Evolutionary conservation across 2,113 vertebrate genomes (phyloP).

Genomic region (Garra rufa): DNA sequence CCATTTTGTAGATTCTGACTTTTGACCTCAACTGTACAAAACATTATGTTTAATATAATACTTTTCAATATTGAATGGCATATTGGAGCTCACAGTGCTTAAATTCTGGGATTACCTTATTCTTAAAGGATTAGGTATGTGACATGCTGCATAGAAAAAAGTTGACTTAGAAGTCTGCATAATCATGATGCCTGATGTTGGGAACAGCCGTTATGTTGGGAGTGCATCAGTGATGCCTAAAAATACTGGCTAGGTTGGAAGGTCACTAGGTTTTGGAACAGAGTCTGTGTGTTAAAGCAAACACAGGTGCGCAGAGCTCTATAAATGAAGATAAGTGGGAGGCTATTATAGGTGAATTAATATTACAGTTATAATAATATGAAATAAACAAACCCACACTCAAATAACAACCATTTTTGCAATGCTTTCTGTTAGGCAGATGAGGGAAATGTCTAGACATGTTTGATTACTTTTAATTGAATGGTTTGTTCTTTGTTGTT

Average conservation of each 20-base stretch:
- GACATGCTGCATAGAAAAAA: not conserved
- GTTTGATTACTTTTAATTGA: not conserved
- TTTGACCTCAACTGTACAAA: too few relatives aligned
- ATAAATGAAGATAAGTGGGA: not conserved
- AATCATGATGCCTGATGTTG: not conserved
- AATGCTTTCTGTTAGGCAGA: not conserved
- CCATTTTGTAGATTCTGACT: too few relatives aligned
- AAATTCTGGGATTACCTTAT: not conserved
- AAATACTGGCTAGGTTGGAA: slow-evolving; percentile 2
- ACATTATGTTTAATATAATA: not conserved
- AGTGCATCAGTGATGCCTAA: not conserved
- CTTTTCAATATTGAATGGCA: not conserved
- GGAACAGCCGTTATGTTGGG: not conserved
- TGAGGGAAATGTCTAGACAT: not conserved
- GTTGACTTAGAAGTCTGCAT: not conserved
- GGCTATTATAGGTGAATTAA: not conserved
- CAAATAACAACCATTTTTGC: not conserved
- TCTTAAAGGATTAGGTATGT: not conserved
- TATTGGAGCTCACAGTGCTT: not conserved
- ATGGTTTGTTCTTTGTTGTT: not conserved
- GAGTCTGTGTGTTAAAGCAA: not conserved
- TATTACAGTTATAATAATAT: not conserved
- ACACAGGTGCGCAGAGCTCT: slow-evolving; percentile 1
- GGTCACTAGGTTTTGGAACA: not conserved
- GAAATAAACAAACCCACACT: slow-evolving; percentile 21